phyloP scores from a whole-genome alignment of 2,888 invertebrate species.

The Pogonocherus hispidulus region DNA sequence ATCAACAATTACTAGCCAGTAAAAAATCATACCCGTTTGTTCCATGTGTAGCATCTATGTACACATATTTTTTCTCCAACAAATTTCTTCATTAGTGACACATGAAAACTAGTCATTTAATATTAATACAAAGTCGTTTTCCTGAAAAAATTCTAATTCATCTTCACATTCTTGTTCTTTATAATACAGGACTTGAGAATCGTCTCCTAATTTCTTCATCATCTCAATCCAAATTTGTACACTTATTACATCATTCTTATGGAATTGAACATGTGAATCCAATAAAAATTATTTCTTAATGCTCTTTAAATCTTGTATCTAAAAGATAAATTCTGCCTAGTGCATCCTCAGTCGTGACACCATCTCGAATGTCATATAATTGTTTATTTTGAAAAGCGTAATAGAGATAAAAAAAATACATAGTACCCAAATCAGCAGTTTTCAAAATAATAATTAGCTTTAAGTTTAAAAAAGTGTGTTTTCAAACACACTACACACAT shows the following conservation, averaged over 20 bases:
- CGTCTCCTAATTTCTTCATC: not conserved
- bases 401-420: too few species aligned
- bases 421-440: too few species aligned
- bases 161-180: not conserved
- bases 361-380: constrained; percentile 1
- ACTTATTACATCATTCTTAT: constrained; percentile 8
- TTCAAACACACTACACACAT: too few species aligned
- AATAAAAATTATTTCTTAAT: not conserved
- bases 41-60: not conserved
- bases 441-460: too few species aligned
- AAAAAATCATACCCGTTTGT: not conserved
- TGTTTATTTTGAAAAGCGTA: too few species aligned
- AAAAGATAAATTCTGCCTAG: not conserved
- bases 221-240: constrained; percentile 2
- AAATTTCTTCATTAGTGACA: not conserved
- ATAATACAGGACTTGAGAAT: not conserved
- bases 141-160: too few species aligned
- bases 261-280: not conserved
- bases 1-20: not conserved
- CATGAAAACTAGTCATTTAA: constrained; percentile 1
- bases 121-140: not conserved
- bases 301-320: constrained; percentile 5
- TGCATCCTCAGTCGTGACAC: not conserved
- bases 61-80: not conserved
- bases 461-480: too few species aligned